phyloP scores from a whole-genome alignment of 2,797 vertebrate species.

The Psittacula derbiana region DNA sequence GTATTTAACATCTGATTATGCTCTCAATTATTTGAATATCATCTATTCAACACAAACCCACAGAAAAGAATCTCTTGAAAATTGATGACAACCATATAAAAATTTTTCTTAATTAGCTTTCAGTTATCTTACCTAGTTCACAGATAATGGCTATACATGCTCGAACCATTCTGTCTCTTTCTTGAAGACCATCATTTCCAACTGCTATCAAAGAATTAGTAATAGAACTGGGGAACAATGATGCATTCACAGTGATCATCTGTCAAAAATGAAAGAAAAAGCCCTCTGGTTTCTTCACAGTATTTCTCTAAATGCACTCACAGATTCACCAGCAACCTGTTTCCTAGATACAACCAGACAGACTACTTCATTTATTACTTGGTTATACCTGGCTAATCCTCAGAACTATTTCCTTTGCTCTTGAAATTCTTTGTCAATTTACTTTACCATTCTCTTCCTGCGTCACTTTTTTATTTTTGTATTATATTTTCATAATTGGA shows the following conservation, averaged over 20 bases:
- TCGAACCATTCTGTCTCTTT: conserved; percentile 97
- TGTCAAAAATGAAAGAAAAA: conserved; percentile 65
- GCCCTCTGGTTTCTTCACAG: not conserved
- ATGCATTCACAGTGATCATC: conserved; percentile 99
- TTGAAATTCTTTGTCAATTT: not conserved
- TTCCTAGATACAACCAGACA: not conserved
- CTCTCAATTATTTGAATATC: not conserved
- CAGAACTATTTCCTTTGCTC: not conserved
- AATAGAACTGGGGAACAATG: conserved; percentile 95
- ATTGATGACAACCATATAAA: not conserved
- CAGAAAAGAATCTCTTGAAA: not conserved
- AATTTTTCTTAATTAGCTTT: not conserved
- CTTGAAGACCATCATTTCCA: conserved; percentile 96
- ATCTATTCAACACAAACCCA: not conserved
- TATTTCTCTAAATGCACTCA: not conserved
- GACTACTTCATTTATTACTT: not conserved
- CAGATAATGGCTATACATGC: conserved; percentile 97
- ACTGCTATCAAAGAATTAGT: conserved; percentile 96
- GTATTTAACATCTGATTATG: not conserved
- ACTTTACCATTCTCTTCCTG: not conserved
- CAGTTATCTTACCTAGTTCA: conserved; percentile 88
- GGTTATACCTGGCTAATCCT: not conserved
- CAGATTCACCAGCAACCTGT: not conserved
- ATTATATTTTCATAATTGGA: not conserved
- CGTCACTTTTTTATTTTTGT: not conserved